Percentiles rank a stretch among this genome's conserved stretches.
Evolutionary conservation across 2,888 invertebrate species (phyloP).

Genomic region (Meloe dianella): DNA sequence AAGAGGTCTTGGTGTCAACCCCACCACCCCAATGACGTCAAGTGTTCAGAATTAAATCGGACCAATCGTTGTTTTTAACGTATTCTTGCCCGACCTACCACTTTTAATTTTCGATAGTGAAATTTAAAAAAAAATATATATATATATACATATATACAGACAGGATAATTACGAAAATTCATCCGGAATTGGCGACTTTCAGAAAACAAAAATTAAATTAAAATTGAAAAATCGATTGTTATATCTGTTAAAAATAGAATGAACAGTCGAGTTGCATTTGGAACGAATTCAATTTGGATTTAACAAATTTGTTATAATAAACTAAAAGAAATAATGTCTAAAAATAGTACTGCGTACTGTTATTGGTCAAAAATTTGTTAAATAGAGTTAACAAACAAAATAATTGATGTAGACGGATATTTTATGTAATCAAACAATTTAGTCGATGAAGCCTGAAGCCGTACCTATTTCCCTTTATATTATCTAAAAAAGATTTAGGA

Average conservation of each 20-base stretch:
- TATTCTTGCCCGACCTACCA: conserved; percentile 38
- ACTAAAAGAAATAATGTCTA: background rate
- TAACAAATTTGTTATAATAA: background rate
- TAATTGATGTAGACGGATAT: background rate
- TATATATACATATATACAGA: conserved; percentile 10
- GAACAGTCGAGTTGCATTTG: background rate
- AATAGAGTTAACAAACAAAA: background rate
- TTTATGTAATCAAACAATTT: conserved; percentile 7
- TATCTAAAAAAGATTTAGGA: background rate
- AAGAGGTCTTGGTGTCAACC: conserved; percentile 52
- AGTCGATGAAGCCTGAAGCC: conserved; percentile 3
- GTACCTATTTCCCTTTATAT: background rate
- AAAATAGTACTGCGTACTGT: background rate
- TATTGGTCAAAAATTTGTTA: background rate
- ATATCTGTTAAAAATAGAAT: background rate
- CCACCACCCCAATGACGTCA: conserved; percentile 54
- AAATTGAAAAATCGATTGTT: conserved; percentile 23
- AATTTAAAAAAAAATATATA: conserved; percentile 24
- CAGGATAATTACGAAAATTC: background rate
- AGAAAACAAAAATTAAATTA: conserved; percentile 21
- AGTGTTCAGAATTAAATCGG: conserved; percentile 44
- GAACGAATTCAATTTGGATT: background rate
- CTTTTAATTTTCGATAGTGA: conserved; percentile 32
- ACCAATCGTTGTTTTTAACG: conserved; percentile 52
- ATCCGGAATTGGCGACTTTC: conserved; percentile 12